A percentile compares a stretch with the other conserved stretches of the same genome.
These are phyloP conservation scores for Halichoerus grypus DNA, from an alignment of 2,113 vertebrate species.

Conservation along the genomic window DNA sequence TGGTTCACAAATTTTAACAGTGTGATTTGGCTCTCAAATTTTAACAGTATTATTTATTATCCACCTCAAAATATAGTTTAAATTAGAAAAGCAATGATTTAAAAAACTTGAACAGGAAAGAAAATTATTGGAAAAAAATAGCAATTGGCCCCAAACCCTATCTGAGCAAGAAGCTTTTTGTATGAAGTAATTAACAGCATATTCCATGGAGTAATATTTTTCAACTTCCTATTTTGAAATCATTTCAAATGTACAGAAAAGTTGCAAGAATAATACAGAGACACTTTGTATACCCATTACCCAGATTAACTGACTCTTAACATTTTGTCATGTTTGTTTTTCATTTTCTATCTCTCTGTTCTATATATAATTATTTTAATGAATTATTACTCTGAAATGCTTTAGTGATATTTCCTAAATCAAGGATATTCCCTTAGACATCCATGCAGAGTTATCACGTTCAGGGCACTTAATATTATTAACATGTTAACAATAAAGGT, in stretches of 20 bases:
- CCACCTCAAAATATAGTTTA: conserved; percentile 16
- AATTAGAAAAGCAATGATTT: neutral
- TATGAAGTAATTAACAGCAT: neutral
- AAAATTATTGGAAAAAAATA: neutral
- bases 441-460: neutral
- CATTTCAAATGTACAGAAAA: conserved; percentile 18
- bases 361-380: neutral
- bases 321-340: neutral
- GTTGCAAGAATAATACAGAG: neutral
- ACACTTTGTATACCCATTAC: neutral
- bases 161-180: neutral
- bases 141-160: neutral
- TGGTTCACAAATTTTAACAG: neutral
- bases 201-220: neutral
- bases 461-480: neutral
- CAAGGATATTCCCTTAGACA: neutral
- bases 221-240: neutral
- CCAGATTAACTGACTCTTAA: neutral
- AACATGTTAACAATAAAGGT: conserved; percentile 19
- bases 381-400: neutral
- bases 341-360: neutral
- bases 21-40: neutral
- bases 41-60: neutral
- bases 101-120: neutral
- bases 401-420: neutral